phyloP scores from a whole-genome alignment of 2,797 vertebrate genomes.

The Forpus xanthops region DNA sequence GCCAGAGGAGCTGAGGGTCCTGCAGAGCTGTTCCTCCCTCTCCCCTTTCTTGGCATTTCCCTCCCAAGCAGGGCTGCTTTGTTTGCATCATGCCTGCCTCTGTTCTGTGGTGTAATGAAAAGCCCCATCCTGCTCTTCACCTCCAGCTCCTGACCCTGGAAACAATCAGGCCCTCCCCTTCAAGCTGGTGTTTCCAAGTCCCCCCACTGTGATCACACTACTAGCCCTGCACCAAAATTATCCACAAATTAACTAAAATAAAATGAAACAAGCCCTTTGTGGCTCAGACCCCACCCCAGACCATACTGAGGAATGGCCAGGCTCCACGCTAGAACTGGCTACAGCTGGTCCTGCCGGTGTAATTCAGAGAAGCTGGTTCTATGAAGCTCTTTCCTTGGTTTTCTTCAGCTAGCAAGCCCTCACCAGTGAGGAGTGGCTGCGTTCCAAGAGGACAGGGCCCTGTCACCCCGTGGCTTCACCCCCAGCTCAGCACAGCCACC shows the following conservation, averaged over 20 bases:
- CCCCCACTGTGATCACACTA: not conserved
- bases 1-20: not conserved
- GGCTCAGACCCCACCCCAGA: not conserved
- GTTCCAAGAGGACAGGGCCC: not conserved
- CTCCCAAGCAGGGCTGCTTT: not conserved
- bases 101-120: not conserved
- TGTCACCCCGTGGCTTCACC: rapidly evolving
- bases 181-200: not conserved
- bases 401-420: not conserved
- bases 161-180: not conserved
- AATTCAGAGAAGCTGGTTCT: not conserved
- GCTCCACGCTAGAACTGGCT: not conserved
- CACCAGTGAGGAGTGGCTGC: not conserved
- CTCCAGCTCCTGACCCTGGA: not conserved
- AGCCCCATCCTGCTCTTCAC: not conserved
- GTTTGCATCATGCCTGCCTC: not conserved
- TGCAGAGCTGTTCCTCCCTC: not conserved
- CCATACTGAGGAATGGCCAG: rapidly evolving
- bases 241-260: not conserved
- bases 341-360: not conserved
- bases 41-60: not conserved
- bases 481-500: not conserved
- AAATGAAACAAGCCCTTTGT: not conserved
- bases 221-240: not conserved
- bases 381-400: not conserved